These are phyloP conservation scores for Xiphias gladius DNA, from an alignment of 2,113 vertebrate genomes.

Conservation along the genomic window DNA sequence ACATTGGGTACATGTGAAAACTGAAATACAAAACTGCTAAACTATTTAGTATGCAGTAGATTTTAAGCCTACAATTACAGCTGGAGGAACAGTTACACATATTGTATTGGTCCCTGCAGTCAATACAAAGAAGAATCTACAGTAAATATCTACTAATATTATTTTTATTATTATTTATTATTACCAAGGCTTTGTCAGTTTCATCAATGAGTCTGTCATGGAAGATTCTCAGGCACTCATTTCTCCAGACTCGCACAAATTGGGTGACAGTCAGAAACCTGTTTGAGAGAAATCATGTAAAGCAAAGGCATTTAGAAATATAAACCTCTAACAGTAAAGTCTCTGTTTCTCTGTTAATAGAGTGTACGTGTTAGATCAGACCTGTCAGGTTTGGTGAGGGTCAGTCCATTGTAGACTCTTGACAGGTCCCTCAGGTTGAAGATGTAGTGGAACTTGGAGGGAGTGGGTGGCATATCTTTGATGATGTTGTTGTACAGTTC, in stretches of 20 bases:
- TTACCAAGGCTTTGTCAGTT: constrained; percentile 91
- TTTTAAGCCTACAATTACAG: neutral
- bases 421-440: constrained; percentile 97
- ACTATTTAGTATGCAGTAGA: neutral
- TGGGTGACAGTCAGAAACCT: constrained; percentile 90
- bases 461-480: constrained; percentile 92
- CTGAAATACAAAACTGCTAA: neutral
- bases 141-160: neutral
- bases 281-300: constrained; percentile 15
- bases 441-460: constrained; percentile 98
- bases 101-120: neutral
- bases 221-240: constrained; percentile 96
- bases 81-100: neutral
- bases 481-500: constrained; percentile 90
- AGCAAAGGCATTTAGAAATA: constrained; percentile 7
- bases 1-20: neutral
- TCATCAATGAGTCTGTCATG: constrained; percentile 94
- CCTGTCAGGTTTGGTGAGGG: constrained; percentile 90
- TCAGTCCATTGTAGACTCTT: constrained; percentile 90
- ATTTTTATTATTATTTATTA: neutral
- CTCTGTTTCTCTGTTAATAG: neutral
- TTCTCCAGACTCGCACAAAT: constrained; percentile 97
- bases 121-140: neutral
- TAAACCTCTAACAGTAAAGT: neutral
- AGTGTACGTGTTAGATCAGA: constrained; percentile 63